These are phyloP conservation scores for Hyposmocoma kahamanoa DNA, from an alignment of 1,140 invertebrate species.

Conservation along the genomic window DNA sequence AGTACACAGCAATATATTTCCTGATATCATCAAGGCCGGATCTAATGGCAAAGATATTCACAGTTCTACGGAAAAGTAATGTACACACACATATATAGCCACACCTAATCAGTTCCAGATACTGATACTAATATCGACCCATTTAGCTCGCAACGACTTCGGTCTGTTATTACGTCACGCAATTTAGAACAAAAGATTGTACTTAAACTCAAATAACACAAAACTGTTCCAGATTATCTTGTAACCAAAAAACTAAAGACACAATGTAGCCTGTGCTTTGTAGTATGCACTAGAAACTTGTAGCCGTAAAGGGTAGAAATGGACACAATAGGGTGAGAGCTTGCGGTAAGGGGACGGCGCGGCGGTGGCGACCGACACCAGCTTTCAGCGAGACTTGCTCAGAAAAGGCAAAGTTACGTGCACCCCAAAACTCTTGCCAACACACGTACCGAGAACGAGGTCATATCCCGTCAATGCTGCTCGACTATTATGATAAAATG, in stretches of 20 bases:
- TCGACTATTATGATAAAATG: constrained; percentile 14
- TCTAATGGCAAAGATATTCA: too few species aligned
- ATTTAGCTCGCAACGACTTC: too few species aligned
- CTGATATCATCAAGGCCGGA: too few species aligned
- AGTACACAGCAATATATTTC: too few species aligned
- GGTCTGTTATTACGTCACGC: too few species aligned
- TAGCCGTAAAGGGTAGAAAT: constrained; percentile 35
- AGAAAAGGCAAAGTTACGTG: constrained; percentile 36
- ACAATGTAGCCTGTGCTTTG: constrained; percentile 5
- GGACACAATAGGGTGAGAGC: constrained; percentile 33
- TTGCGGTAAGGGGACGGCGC: constrained; percentile 26
- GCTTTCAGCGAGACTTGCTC: constrained; percentile 29
- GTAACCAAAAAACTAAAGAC: not conserved
- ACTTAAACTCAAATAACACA: too few species aligned
- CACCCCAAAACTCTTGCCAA: constrained; percentile 24
- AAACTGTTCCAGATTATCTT: too few species aligned
- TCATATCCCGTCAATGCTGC: constrained; percentile 16
- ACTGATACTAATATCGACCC: too few species aligned
- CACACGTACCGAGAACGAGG: constrained; percentile 23
- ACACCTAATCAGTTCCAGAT: too few species aligned
- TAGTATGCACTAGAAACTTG: constrained; percentile 22
- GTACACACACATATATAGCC: too few species aligned
- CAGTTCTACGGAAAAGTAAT: too few species aligned
- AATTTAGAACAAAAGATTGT: too few species aligned
- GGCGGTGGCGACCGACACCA: constrained; percentile 21